Conservation (phyloP, 2,797 vertebrate species). For the Spinus olivaceus region DNA sequence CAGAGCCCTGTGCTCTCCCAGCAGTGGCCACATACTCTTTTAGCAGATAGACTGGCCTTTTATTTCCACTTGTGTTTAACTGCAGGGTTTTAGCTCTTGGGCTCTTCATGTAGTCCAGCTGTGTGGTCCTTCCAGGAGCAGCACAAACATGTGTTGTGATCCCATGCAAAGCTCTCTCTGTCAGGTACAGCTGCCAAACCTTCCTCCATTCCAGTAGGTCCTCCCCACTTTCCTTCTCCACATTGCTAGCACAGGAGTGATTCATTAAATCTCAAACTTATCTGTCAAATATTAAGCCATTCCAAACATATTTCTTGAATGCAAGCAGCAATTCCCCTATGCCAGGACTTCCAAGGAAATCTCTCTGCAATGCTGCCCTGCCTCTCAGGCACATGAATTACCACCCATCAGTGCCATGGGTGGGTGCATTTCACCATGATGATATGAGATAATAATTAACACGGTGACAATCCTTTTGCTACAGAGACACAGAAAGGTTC, state of each 20-base stretch:
- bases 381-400: background rate
- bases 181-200: background rate
- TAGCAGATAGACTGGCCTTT: background rate
- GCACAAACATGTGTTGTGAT: fast-evolving
- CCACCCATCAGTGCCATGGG: background rate
- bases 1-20: fast-evolving
- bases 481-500: background rate
- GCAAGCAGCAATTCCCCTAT: background rate
- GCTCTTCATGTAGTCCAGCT: background rate
- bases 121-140: background rate
- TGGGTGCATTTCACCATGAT: fast-evolving
- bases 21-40: fast-evolving
- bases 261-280: background rate
- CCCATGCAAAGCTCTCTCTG: background rate
- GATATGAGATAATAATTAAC: background rate
- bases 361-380: background rate
- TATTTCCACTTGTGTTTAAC: background rate
- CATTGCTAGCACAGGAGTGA: background rate
- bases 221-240: background rate
- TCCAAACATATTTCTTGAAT: background rate
- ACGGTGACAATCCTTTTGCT: background rate
- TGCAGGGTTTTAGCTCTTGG: background rate
- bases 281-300: background rate
- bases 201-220: background rate
- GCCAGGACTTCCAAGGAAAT: background rate